phyloP scores from a whole-genome alignment of 2,888 invertebrate genomes.

The Calameuta pallipes region DNA sequence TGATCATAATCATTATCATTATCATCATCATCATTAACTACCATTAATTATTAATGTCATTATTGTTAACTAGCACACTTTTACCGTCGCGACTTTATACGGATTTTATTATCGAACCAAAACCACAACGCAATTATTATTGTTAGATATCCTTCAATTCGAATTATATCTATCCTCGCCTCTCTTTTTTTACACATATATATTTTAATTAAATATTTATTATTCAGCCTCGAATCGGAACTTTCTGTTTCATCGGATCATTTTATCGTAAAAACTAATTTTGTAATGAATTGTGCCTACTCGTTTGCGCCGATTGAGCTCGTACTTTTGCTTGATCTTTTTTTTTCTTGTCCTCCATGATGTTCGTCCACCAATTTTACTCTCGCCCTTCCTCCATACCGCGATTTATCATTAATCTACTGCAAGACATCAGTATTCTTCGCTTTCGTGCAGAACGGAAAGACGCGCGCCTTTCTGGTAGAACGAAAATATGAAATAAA shows the following conservation, averaged over 20 bases:
- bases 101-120: background rate
- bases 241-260: background rate
- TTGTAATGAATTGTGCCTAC: background rate
- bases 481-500: background rate
- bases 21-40: conserved; percentile 22
- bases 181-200: background rate
- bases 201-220: background rate
- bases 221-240: background rate
- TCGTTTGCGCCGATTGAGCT: background rate
- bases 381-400: background rate
- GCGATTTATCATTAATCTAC: background rate
- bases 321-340: background rate
- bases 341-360: background rate
- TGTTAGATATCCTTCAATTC: background rate
- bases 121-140: background rate
- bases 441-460: background rate
- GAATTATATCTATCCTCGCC: background rate
- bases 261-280: background rate
- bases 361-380: background rate
- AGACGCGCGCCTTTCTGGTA: background rate
- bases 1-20: conserved; percentile 19
- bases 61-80: background rate
- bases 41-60: conserved; percentile 1
- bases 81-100: background rate
- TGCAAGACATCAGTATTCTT: background rate